phyloP scores from a whole-genome alignment of 2,113 vertebrate species.

The Chiloscyllium plagiosum region DNA sequence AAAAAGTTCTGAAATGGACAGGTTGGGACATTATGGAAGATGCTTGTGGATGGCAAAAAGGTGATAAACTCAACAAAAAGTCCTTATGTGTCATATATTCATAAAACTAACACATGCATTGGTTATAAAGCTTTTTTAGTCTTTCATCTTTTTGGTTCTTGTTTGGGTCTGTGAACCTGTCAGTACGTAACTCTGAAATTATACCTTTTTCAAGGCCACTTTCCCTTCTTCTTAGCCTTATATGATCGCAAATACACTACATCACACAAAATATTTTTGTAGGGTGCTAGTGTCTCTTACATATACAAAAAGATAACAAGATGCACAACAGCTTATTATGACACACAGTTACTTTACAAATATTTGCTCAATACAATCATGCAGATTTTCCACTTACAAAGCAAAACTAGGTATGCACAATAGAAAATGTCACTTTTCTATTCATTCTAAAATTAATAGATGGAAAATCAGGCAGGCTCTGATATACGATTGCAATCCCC shows the following conservation, averaged over 20 bases:
- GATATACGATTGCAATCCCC: not conserved
- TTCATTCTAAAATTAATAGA: not conserved
- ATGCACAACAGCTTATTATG: not conserved
- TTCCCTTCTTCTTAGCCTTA: slow-evolving; percentile 7
- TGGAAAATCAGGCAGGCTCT: not conserved
- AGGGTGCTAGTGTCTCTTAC: not conserved
- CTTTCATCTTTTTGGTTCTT: not conserved
- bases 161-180: not conserved
- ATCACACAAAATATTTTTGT: not conserved
- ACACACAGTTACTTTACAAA: not conserved
- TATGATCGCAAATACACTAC: not conserved
- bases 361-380: not conserved
- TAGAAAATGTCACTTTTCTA: not conserved
- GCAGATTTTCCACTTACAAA: not conserved
- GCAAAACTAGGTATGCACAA: not conserved
- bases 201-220: not conserved
- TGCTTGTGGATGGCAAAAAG: not conserved
- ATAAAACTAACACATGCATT: not conserved
- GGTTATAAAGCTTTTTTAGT: not conserved
- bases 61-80: not conserved
- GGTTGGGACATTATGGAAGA: slow-evolving; percentile 27
- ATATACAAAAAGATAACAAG: not conserved
- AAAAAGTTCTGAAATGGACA: slow-evolving; percentile 17
- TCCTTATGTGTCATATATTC: not conserved
- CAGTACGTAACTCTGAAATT: not conserved